Conservation (phyloP, 2,113 vertebrate species). For the Butorides virescens region DNA sequence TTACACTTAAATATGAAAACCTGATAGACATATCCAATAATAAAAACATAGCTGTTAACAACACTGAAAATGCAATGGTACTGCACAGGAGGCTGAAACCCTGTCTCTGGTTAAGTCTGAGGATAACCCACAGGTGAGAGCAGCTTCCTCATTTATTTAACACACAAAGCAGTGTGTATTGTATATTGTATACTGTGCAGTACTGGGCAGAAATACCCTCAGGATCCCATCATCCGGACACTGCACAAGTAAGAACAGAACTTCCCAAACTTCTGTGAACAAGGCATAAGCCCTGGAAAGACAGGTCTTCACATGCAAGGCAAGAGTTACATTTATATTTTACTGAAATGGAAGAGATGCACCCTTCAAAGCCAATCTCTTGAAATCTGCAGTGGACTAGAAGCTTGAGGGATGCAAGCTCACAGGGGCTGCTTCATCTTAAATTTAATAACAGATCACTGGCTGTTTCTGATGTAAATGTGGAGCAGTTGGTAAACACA, state of each 20-base stretch:
- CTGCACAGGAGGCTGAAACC: neutral
- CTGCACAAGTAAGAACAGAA: neutral
- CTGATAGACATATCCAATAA: neutral
- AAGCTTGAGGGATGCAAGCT: neutral
- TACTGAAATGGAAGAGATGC: neutral
- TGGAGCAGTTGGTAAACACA: neutral
- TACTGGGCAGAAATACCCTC: neutral
- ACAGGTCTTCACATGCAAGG: neutral
- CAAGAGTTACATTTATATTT: neutral
- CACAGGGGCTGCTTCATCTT: neutral
- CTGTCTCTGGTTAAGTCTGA: neutral
- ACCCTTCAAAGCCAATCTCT: neutral
- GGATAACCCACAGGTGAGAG: neutral
- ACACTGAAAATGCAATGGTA: neutral
- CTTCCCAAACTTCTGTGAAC: neutral
- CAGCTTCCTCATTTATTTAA: neutral
- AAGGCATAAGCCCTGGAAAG: neutral
- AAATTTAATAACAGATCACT: neutral
- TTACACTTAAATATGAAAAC: conserved; percentile 34
- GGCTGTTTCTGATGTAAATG: neutral
- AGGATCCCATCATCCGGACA: neutral
- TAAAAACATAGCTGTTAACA: conserved; percentile 33
- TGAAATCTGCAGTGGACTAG: neutral
- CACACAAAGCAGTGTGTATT: neutral
- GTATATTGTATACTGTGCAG: neutral